phyloP scores from a whole-genome alignment of 2,888 invertebrate genomes.

The Blastobasis lacticolella region DNA sequence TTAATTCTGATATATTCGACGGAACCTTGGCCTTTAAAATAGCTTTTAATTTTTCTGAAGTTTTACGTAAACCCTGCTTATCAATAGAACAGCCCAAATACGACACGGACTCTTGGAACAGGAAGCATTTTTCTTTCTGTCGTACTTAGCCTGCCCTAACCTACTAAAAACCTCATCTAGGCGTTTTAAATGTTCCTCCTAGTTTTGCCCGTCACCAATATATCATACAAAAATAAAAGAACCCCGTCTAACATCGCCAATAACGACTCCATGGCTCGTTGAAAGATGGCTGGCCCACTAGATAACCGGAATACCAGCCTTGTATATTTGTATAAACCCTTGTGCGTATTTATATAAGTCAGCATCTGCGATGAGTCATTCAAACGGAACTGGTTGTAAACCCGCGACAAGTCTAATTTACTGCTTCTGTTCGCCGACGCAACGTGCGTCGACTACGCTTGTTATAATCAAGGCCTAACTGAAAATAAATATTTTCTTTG shows the following conservation, averaged over 20 bases:
- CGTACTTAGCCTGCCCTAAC: constrained; percentile 11
- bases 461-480: too few species aligned
- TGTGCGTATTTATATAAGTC: too few species aligned
- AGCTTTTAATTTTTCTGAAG: neutral
- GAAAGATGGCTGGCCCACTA: neutral
- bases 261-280: neutral
- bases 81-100: too few species aligned
- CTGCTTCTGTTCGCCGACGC: too few species aligned
- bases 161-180: constrained; percentile 11
- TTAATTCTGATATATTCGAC: neutral
- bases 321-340: too few species aligned
- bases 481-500: too few species aligned
- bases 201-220: constrained; percentile 5
- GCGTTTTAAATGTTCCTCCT: neutral
- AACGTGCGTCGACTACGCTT: too few species aligned
- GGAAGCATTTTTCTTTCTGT: neutral
- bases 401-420: too few species aligned
- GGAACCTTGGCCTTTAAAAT: neutral
- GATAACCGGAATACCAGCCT: too few species aligned
- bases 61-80: too few species aligned
- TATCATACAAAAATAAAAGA: constrained; percentile 5
- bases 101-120: neutral
- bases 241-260: constrained; percentile 4
- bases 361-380: too few species aligned
- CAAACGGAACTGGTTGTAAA: too few species aligned